Conservation (phyloP, 2,113 vertebrate species). For the Ceratotherium simum region DNA sequence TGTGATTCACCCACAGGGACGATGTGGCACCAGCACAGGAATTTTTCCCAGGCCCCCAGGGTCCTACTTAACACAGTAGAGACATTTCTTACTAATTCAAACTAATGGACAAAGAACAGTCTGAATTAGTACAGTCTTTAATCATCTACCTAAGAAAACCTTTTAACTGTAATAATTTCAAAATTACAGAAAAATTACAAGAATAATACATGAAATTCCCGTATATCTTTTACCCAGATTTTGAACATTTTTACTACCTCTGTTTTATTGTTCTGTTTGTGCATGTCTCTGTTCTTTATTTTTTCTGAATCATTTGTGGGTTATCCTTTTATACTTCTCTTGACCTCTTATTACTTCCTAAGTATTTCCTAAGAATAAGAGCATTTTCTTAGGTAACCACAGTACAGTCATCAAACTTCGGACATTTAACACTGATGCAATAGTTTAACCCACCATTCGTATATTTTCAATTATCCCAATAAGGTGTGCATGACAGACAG, state of each 20-base stretch:
- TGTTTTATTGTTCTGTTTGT: neutral
- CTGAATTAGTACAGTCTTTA: conserved; percentile 23
- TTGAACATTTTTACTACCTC: neutral
- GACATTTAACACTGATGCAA: neutral
- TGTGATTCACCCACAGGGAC: neutral
- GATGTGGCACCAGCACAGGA: neutral
- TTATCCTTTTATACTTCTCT: neutral
- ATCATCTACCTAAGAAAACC: neutral
- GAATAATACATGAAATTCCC: neutral
- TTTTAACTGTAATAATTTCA: neutral
- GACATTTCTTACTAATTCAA: conserved; percentile 23
- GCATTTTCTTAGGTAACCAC: neutral
- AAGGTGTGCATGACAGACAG: neutral
- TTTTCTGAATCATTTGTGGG: neutral
- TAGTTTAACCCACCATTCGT: neutral
- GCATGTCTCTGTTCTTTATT: neutral
- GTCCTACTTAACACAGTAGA: neutral
- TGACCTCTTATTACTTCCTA: neutral
- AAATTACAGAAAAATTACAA: neutral
- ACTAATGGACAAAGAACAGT: neutral
- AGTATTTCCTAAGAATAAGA: neutral
- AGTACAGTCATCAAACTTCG: neutral
- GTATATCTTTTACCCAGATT: neutral
- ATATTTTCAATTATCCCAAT: neutral
- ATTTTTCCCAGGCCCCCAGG: neutral